Base-by-base conservation (phyloP, 2,888 invertebrate species). In the Hecatera dysodea region DNA sequence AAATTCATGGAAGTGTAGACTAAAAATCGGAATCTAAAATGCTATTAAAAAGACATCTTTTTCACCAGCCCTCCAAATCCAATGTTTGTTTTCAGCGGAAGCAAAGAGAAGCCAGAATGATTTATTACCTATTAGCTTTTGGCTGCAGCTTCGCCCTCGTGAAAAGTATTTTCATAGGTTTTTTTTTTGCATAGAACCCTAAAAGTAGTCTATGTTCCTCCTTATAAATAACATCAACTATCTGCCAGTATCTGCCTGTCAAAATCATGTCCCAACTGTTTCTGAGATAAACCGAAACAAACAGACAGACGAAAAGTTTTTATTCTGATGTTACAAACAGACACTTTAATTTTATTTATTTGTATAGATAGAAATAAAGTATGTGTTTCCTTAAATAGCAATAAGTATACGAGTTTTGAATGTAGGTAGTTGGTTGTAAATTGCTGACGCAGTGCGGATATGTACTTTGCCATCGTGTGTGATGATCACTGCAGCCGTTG, bases 361-460 rank as follows among this genome's bases (percentile, higher is more conserved):
- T 44, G 6, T 8, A 33, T 33, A 33, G 5, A 33, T 33, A 5
- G 0, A 33, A 9, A 33, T 33, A 9, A 6, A 6, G 1, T 5
- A 33, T 33, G 33, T 33, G 33, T 7, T 33, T 33, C 33, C 8
- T 33, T 8, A 33, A 33, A 33, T 33, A 33, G 33, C 33, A 9
- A 33, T 33, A 33, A 33, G 8, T 33, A 33, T 33, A 7, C 33
- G 33, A 36, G n/a, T n/a, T 56, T 36, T 29, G 48, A 62, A 42
- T 19, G 22, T 27, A 42, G 5, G 12, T 27, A 24, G 60, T 56
- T 48, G 8, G 60, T 29, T 50, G 15, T 59, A 60, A 64, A 55
- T 55, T 33, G 33, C 59, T 12, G 62, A 60, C 75, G 78, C 75
- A 78, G 19, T 78, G 78, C 66, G 63, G 74, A 42, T 36, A n/a